These are phyloP conservation scores for Clitarchus hookeri DNA, from an alignment of 2,888 invertebrate species.

Conservation along the genomic window DNA sequence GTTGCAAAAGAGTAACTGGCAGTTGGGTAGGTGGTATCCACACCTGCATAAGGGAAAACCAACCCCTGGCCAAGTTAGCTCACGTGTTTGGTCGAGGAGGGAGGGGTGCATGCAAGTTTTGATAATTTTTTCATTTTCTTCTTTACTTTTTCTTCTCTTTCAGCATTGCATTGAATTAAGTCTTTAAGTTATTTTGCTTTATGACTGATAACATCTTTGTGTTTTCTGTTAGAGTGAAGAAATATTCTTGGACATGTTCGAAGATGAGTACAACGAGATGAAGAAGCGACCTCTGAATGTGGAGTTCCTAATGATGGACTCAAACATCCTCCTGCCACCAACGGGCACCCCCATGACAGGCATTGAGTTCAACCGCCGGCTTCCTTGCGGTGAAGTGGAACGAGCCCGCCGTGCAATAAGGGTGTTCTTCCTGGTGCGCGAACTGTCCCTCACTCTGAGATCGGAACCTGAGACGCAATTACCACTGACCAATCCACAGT, in stretches of 20 bases:
- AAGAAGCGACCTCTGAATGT: conserved; percentile 84
- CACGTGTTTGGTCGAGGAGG: too few relatives aligned
- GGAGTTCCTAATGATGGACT: conserved; percentile 96
- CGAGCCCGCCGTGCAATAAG: conserved; percentile 87
- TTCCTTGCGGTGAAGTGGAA: conserved; percentile 96
- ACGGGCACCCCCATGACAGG: conserved; percentile 96
- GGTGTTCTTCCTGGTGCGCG: conserved; percentile 87
- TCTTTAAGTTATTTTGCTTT: too few relatives aligned
- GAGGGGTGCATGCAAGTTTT: too few relatives aligned
- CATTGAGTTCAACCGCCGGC: conserved; percentile 88
- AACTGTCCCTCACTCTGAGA: conserved; percentile 72
- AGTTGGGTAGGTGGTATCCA: too few relatives aligned
- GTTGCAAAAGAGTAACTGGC: too few relatives aligned
- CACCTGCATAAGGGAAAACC: too few relatives aligned
- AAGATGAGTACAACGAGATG: conserved; percentile 96
- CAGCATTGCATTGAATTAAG: too few relatives aligned
- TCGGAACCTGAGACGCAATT: conserved; percentile 84
- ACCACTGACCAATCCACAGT: conserved; percentile 85
- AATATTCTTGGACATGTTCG: conserved; percentile 98
- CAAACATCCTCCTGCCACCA: conserved; percentile 91
- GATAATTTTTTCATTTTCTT: too few relatives aligned
- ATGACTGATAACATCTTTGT: not conserved
- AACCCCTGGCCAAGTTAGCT: too few relatives aligned
- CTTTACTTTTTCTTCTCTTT: too few relatives aligned
- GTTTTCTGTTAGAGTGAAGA: conserved; percentile 75